These are phyloP conservation scores for Drosophila tani DNA, from an alignment of 1,140 invertebrate species.

Conservation along the genomic window DNA sequence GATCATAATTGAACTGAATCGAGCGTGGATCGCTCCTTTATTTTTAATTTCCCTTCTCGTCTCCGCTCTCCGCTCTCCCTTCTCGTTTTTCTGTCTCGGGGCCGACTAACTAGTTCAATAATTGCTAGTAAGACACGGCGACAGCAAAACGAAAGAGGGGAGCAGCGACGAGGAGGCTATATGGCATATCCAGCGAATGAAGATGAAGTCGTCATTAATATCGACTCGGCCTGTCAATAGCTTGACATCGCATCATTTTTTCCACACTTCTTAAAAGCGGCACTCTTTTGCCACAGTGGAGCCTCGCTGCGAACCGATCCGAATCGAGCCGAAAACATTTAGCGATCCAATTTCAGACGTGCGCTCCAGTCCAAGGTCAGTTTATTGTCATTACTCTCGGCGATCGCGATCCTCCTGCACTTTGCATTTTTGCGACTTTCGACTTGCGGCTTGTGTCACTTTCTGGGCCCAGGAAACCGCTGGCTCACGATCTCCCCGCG, in stretches of 20 bases:
- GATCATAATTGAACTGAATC: slow-evolving; percentile 35
- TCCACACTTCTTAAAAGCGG: slow-evolving; percentile 46
- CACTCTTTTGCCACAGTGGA: slow-evolving; percentile 37
- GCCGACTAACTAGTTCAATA: slow-evolving; percentile 71
- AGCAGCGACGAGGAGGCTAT: slow-evolving; percentile 12
- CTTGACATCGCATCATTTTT: slow-evolving; percentile 80
- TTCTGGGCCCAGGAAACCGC: background rate
- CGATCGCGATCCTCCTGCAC: slow-evolving; percentile 17
- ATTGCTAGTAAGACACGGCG: slow-evolving; percentile 70
- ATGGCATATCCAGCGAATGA: slow-evolving; percentile 48
- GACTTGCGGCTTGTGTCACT: slow-evolving; percentile 23
- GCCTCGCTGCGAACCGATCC: slow-evolving; percentile 10
- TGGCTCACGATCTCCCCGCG: slow-evolving; percentile 7
- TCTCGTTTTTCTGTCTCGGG: slow-evolving; percentile 4
- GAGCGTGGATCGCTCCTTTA: slow-evolving; percentile 6
- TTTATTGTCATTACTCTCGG: slow-evolving; percentile 18
- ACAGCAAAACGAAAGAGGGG: slow-evolving; percentile 46
- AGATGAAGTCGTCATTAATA: slow-evolving; percentile 82
- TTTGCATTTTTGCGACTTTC: slow-evolving; percentile 30
- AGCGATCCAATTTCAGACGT: slow-evolving; percentile 51
- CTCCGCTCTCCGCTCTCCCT: background rate
- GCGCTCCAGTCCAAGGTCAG: slow-evolving; percentile 66
- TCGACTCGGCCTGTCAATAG: slow-evolving; percentile 80
- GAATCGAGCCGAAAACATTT: slow-evolving; percentile 27
- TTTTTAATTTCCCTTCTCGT: background rate